A percentile compares a stretch with the other conserved stretches of the same genome.
Evolutionary conservation across 2,797 vertebrate genomes (phyloP).

Genomic region (Cuniculus paca): DNA sequence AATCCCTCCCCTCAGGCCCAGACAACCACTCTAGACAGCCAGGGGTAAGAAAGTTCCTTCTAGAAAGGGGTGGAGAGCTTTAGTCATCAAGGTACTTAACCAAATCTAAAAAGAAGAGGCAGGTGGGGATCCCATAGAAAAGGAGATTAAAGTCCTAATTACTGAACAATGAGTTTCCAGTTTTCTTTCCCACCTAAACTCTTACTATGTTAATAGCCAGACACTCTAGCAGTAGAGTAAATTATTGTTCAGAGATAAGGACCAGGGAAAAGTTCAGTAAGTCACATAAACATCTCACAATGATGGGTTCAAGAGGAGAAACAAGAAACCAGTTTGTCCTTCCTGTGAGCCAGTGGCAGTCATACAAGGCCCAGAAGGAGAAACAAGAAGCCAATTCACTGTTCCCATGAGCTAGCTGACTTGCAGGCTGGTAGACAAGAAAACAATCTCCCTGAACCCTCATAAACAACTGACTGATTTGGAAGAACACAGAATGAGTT

Average conservation of each 20-base stretch:
- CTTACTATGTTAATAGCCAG: neutral
- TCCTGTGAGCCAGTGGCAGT: too few relatives aligned
- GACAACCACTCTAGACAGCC: neutral
- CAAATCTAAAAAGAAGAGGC: neutral
- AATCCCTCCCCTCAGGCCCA: neutral
- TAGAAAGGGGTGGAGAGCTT: neutral
- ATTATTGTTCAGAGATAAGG: constrained; percentile 22
- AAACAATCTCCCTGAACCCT: too few relatives aligned
- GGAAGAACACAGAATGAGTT: too few relatives aligned
- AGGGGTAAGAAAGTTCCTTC: neutral
- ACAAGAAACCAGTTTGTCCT: too few relatives aligned
- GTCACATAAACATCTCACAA: neutral
- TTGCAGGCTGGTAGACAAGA: too few relatives aligned
- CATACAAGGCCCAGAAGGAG: too few relatives aligned
- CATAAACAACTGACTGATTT: too few relatives aligned
- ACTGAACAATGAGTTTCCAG: neutral
- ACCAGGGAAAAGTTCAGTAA: neutral
- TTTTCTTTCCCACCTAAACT: neutral
- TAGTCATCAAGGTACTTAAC: neutral
- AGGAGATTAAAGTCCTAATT: neutral
- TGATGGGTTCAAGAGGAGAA: too few relatives aligned
- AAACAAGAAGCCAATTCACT: too few relatives aligned
- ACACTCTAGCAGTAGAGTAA: neutral
- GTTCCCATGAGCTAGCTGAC: too few relatives aligned
- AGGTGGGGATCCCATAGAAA: neutral